Evolutionary conservation across 2,113 vertebrate genomes (phyloP).

Genomic region (Bubo scandiacus): DNA sequence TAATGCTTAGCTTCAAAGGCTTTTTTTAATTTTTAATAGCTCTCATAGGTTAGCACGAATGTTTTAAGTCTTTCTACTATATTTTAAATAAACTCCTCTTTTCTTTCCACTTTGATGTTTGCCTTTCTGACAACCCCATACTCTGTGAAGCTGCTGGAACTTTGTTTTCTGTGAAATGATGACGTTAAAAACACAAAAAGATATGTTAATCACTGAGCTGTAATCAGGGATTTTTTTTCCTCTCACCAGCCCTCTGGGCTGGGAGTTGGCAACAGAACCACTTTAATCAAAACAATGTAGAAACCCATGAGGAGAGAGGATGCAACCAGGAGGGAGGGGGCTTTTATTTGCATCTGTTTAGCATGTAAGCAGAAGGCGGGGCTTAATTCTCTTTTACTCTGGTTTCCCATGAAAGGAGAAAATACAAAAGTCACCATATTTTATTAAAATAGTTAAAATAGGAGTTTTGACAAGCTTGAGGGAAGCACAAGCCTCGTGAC

Average conservation of each 20-base stretch:
- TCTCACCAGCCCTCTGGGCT: constrained; percentile 58
- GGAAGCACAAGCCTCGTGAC: background rate
- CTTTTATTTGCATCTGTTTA: constrained; percentile 45
- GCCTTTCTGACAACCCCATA: background rate
- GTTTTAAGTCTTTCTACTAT: constrained; percentile 23
- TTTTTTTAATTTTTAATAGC: constrained; percentile 43
- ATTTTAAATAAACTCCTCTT: constrained; percentile 57
- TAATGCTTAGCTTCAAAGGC: constrained; percentile 64
- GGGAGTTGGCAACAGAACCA: constrained; percentile 32
- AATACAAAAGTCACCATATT: background rate
- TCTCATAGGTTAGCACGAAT: constrained; percentile 8
- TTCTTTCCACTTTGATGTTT: constrained; percentile 49
- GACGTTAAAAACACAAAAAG: constrained; percentile 21
- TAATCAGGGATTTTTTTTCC: constrained; percentile 22
- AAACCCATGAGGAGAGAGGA: constrained; percentile 16
- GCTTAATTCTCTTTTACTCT: background rate
- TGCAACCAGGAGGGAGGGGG: background rate
- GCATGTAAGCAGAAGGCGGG: background rate
- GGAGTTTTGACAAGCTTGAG: background rate
- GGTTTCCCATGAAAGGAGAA: constrained; percentile 3
- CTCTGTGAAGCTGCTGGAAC: background rate
- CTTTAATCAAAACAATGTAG: constrained; percentile 54
- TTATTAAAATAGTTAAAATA: background rate
- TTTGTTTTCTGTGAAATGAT: background rate
- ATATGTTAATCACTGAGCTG: constrained; percentile 31